phyloP scores from a whole-genome alignment of 30 jellyfish, hydroid and myxozoan species.

The Cassiopea xamachana region DNA sequence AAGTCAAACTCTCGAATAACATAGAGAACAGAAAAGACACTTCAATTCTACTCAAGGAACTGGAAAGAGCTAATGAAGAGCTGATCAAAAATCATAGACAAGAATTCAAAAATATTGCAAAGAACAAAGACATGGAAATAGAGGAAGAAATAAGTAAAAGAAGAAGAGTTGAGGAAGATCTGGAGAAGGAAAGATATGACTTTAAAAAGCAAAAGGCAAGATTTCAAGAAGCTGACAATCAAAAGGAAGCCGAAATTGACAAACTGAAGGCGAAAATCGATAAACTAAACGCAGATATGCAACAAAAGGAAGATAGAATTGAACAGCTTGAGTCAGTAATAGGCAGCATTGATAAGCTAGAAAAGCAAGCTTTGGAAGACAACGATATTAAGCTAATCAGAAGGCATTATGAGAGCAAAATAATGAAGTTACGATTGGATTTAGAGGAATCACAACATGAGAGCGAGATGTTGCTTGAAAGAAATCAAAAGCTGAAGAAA shows the following conservation, averaged over 20 bases:
- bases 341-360: background rate
- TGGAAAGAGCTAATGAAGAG: background rate
- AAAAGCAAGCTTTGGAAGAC: background rate
- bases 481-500: constrained; percentile 38
- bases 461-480: constrained; percentile 25
- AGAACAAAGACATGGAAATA: constrained; percentile 9
- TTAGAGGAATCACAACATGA: constrained; percentile 25
- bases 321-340: background rate
- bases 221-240: background rate
- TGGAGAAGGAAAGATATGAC: constrained; percentile 1
- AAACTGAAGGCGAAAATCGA: constrained; percentile 18
- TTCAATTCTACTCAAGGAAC: background rate
- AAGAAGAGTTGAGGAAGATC: constrained; percentile 23
- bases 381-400: background rate
- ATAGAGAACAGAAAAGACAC: constrained; percentile 9
- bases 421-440: constrained; percentile 1
- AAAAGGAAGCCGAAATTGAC: constrained; percentile 2
- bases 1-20: background rate
- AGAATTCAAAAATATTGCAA: background rate
- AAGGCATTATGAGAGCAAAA: background rate
- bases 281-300: background rate
- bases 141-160: background rate
- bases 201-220: background rate
- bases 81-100: background rate
- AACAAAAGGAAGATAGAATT: constrained; percentile 8